phyloP scores from a whole-genome alignment of 1,140 invertebrate genomes.

The Ceratina japonica region DNA sequence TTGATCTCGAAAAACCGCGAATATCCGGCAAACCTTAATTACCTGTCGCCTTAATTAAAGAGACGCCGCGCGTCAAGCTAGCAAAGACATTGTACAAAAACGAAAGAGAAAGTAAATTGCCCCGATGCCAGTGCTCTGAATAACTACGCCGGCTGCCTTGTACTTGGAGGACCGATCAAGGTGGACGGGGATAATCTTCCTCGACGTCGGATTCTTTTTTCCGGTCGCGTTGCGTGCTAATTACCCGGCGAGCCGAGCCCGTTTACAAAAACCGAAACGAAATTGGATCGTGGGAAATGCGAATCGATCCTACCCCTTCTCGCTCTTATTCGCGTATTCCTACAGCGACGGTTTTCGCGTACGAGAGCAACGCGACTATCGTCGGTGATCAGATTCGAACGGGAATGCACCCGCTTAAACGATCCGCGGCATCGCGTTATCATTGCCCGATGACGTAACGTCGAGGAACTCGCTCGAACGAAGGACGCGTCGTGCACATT shows the following conservation, averaged over 20 bases:
- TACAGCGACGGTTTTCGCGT: not conserved
- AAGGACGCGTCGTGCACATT: slow-evolving; percentile 40
- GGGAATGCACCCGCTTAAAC: no score
- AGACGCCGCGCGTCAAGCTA: not conserved
- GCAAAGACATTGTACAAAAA: slow-evolving; percentile 17
- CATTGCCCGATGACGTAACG: slow-evolving; percentile 45
- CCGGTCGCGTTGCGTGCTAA: slow-evolving; percentile 28
- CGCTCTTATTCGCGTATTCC: not conserved
- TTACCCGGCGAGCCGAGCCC: slow-evolving; percentile 1
- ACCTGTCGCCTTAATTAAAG: slow-evolving; percentile 15
- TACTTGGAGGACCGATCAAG: slow-evolving; percentile 27
- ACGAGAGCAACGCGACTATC: no score
- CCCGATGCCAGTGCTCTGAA: slow-evolving; percentile 1
- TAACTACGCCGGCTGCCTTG: slow-evolving; percentile 19
- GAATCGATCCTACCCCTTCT: slow-evolving; percentile 35
- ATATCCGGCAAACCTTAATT: not conserved
- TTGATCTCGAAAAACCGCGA: not conserved
- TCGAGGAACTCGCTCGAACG: slow-evolving; percentile 49
- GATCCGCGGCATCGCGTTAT: slow-evolving; percentile 21
- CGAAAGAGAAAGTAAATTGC: slow-evolving; percentile 53
- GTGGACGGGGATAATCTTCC: slow-evolving; percentile 25
- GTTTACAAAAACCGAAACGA: slow-evolving; percentile 44
- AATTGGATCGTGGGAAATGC: slow-evolving; percentile 62
- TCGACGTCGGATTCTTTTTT: not conserved
- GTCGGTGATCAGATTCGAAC: no score